Conservation (phyloP, 2,113 vertebrate species). For the Aldabrachelys gigantea region DNA sequence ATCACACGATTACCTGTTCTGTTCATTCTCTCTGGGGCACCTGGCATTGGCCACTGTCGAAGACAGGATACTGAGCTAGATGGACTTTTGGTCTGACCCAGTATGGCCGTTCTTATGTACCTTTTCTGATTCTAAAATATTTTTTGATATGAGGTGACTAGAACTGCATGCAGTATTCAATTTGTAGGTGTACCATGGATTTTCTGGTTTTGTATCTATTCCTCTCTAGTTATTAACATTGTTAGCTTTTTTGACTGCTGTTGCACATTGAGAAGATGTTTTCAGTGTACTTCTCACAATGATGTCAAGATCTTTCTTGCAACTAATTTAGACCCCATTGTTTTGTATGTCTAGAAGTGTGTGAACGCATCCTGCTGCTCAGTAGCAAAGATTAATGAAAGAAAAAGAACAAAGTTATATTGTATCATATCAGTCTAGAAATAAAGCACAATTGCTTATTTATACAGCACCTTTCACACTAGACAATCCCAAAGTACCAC, state of each 20-base stretch:
- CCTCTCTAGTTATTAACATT: neutral
- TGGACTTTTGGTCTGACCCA: no score
- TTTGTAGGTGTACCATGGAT: neutral
- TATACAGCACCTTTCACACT: neutral
- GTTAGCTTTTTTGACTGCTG: neutral
- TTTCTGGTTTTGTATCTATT: neutral
- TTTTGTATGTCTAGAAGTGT: neutral
- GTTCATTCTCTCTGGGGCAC: no score
- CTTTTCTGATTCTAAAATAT: no score
- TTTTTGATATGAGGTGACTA: neutral
- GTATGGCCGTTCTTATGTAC: no score
- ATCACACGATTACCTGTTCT: no score
- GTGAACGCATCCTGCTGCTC: neutral
- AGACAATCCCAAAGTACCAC: neutral
- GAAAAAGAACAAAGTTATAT: neutral
- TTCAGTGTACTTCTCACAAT: neutral
- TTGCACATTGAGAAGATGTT: neutral
- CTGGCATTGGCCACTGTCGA: no score
- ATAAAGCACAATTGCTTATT: neutral
- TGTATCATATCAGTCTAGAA: neutral
- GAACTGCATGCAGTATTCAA: neutral
- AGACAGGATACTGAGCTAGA: no score
- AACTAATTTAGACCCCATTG: neutral
- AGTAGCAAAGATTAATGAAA: neutral
- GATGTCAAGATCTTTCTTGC: neutral